Base-by-base conservation (phyloP, 2,888 invertebrate species). In the Synergus umbraculus region DNA sequence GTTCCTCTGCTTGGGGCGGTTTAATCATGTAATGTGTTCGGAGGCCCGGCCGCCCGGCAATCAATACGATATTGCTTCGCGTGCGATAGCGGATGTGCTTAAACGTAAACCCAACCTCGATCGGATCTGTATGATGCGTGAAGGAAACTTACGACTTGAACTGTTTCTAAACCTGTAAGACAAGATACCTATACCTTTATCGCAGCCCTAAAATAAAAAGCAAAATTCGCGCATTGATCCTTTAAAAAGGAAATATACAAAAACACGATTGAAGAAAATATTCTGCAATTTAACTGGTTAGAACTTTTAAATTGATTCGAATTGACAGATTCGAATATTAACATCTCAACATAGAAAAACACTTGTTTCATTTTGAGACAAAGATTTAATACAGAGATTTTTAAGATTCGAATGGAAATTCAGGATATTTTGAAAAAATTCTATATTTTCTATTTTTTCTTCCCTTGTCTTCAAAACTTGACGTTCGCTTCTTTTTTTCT, bases 11-110 rank as follows among this genome's bases (percentile, higher is more conserved):
- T 87, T 88, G 88, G 90, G 88, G 88, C 87, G 89, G 91, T 91
- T 91, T 92, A 92, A 92, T 92, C 92, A 92, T 92, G 92, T 92
- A 92, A 92, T 91, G 92, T 90, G 91, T 89, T 91, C 89, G 86
- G 88, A 87, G 91, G 89, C 89, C 88, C 85, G 89, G 89, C 90
- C 86, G 87, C 88, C 87, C 86, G 83, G 85, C 89, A 91, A 91
- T 92, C 92, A 88, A 92, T 92, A 92, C 89, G 86, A 88, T 91
- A 91, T 91, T 88, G 91, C 90, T 87, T 87, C 87, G 84, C 86
- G 88, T 87, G 87, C 87, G 89, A 90, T 88, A 88, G 87, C 87
- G 86, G 86, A 89, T 88, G 88, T 87, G 87, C 88, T 90, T 89
- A 87, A 86, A 86, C 86, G 87, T 84, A 86, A 88, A 87, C 84